phyloP scores from a whole-genome alignment of 2,797 vertebrate species.

The Megalops cyprinoides region DNA sequence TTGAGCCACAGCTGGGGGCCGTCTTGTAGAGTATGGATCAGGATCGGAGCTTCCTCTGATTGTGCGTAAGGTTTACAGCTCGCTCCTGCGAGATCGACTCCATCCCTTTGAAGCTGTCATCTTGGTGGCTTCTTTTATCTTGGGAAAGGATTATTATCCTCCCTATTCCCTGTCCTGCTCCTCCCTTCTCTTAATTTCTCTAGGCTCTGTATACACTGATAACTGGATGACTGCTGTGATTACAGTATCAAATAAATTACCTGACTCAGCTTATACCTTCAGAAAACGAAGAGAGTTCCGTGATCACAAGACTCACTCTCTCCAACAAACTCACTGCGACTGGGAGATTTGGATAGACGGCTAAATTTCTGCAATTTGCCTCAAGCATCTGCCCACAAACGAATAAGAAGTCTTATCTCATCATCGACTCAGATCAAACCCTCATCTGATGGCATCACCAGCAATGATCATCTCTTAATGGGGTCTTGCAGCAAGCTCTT shows the following conservation, averaged over 20 bases:
- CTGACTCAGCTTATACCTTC: too few species aligned
- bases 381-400: not conserved
- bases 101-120: constrained; percentile 90
- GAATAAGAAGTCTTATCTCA: not conserved
- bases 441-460: too few species aligned
- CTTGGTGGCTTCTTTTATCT: constrained; percentile 92
- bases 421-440: not conserved
- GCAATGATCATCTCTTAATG: too few species aligned
- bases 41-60: constrained; percentile 75
- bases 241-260: too few species aligned
- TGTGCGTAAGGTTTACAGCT: constrained; percentile 83
- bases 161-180: constrained; percentile 38
- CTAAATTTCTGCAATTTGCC: not conserved
- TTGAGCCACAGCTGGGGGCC: constrained; percentile 56
- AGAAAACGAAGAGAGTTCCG: too few species aligned
- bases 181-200: not conserved
- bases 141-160: constrained; percentile 86
- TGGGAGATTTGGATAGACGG: too few species aligned
- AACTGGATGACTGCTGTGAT: too few species aligned
- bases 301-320: too few species aligned
- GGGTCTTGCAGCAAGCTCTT: not conserved
- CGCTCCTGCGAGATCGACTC: constrained; percentile 77
- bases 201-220: not conserved
- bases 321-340: too few species aligned
- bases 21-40: constrained; percentile 64